Percentiles rank a stretch among this genome's conserved stretches.
These are phyloP conservation scores for Conus ventricosus DNA, from an alignment of 1,140 invertebrate genomes.

Conservation along the genomic window DNA sequence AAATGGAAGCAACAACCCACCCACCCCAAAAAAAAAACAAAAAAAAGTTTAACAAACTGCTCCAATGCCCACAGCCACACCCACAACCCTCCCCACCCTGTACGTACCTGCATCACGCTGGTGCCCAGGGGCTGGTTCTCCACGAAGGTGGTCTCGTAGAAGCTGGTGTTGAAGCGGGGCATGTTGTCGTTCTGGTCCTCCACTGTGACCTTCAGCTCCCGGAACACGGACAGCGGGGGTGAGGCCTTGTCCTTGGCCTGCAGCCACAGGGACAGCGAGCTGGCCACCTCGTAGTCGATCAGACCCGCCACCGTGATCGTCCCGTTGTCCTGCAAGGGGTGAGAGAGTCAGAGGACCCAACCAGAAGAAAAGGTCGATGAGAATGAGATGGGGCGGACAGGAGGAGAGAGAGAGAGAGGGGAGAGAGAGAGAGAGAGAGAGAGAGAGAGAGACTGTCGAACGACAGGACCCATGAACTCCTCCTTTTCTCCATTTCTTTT, in stretches of 20 bases:
- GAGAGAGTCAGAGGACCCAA: too few relatives aligned
- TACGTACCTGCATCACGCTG: conserved; percentile 42
- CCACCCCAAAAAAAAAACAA: not conserved
- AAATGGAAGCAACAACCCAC: too few relatives aligned
- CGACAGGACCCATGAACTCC: too few relatives aligned
- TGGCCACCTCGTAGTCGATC: conserved; percentile 89
- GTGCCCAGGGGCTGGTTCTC: conserved; percentile 80
- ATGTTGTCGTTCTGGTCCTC: conserved; percentile 87
- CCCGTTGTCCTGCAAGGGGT: conserved; percentile 74
- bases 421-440: too few relatives aligned
- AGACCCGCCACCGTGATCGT: conserved; percentile 86
- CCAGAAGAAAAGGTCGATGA: too few relatives aligned
- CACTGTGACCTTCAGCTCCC: conserved; percentile 58
- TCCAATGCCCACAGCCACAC: too few relatives aligned
- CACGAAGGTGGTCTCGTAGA: conserved; percentile 89
- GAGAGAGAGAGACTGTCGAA: too few relatives aligned
- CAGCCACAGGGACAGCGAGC: conserved; percentile 86
- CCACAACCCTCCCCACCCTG: not conserved
- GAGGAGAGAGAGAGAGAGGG: too few relatives aligned
- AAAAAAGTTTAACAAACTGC: not conserved
- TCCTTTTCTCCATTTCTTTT: too few relatives aligned
- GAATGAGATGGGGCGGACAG: too few relatives aligned
- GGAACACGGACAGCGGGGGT: conserved; percentile 53
- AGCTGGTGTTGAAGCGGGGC: conserved; percentile 85
- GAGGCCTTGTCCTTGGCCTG: conserved; percentile 85